Percentiles rank a stretch among this genome's conserved stretches.
Conservation (phyloP, 1,140 invertebrate species). For the Chironomus tepperi region DNA sequence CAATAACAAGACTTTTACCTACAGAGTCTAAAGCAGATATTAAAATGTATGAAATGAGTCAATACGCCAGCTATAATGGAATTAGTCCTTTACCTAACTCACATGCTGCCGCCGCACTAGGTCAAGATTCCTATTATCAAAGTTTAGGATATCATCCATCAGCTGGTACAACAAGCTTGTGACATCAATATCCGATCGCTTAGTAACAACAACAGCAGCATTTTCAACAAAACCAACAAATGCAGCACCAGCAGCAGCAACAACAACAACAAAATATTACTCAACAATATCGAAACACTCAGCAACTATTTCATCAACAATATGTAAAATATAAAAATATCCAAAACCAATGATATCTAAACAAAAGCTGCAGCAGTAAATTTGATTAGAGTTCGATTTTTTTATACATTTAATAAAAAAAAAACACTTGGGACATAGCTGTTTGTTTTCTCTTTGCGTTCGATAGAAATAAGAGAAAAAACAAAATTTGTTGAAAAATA, state of each 20-base stretch:
- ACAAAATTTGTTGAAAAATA: background rate
- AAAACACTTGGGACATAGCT: too few species aligned
- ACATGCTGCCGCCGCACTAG: slow-evolving; percentile 46
- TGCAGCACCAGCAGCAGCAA: slow-evolving; percentile 28
- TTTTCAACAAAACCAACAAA: slow-evolving; percentile 25
- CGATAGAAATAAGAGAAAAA: background rate
- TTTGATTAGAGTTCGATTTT: slow-evolving; percentile 6
- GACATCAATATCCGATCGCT: slow-evolving; percentile 62
- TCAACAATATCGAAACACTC: slow-evolving; percentile 31
- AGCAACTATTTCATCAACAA: slow-evolving; percentile 32
- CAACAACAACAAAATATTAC: slow-evolving; percentile 31
- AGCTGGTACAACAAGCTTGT: slow-evolving; percentile 57
- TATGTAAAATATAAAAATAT: slow-evolving; percentile 18
- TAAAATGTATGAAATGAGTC: slow-evolving; percentile 70
- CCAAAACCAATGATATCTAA: slow-evolving; percentile 21
- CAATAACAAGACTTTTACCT: slow-evolving; percentile 82
- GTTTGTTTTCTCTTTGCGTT: too few species aligned
- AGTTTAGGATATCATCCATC: slow-evolving; percentile 63
- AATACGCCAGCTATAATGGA: slow-evolving; percentile 56
- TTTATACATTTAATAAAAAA: too few species aligned
- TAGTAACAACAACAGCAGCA: slow-evolving; percentile 40
- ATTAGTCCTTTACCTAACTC: slow-evolving; percentile 51
- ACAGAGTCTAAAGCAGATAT: slow-evolving; percentile 74
- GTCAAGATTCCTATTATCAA: slow-evolving; percentile 73
- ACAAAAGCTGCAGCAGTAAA: background rate